These are phyloP conservation scores for Capromys pilorides DNA, from an alignment of 2,797 vertebrate species.

Conservation along the genomic window DNA sequence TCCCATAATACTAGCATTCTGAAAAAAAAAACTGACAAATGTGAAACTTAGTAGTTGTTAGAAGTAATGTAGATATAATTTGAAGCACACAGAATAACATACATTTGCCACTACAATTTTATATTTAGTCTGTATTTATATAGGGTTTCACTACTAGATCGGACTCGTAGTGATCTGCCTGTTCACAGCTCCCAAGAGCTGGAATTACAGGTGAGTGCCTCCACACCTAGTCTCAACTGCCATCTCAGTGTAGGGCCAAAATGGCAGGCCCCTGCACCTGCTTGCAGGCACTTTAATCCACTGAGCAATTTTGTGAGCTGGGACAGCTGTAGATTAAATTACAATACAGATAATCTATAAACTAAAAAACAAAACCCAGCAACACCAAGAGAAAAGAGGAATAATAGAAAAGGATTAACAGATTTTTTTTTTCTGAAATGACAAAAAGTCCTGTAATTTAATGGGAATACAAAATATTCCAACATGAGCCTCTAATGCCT, in stretches of 20 bases:
- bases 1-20: neutral
- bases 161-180: too few species aligned
- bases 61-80: neutral
- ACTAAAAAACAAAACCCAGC: neutral
- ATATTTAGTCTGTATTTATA: too few species aligned
- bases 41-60: neutral
- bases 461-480: neutral
- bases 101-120: neutral
- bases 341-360: neutral
- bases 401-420: constrained; percentile 33
- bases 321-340: neutral
- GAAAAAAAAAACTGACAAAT: neutral
- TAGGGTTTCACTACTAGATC: too few species aligned
- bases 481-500: neutral
- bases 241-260: too few species aligned
- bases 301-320: neutral
- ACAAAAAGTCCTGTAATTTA: neutral
- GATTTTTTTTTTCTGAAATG: neutral
- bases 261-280: too few species aligned
- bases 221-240: too few species aligned
- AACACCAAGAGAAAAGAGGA: neutral
- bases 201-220: too few species aligned
- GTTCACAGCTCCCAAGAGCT: too few species aligned
- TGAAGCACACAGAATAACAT: neutral
- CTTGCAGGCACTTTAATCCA: too few species aligned